Base-by-base conservation (phyloP, 2,113 vertebrate genomes). In the Cyanoramphus novaezelandiae region DNA sequence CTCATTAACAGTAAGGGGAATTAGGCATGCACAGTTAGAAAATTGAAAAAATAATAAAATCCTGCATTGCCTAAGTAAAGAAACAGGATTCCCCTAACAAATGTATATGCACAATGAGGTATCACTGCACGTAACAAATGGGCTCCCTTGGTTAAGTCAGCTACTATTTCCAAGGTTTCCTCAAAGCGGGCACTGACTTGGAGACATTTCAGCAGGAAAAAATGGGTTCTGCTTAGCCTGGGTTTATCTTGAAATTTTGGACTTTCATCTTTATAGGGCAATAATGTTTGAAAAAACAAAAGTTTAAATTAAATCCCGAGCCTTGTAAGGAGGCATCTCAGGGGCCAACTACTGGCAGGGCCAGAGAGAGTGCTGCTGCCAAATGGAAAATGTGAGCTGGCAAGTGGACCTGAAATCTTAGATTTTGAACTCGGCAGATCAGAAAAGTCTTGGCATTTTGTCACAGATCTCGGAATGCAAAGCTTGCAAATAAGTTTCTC, bases 1-100 rank as follows among this genome's bases (percentile, higher is more conserved):
- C 94, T 93, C 93, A 94, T 98, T 97, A 98, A 95, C 86, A 35
- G 92, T 96, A 95, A 95, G 72, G 85, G 62, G 80, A 97, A 96
- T 92, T 94, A 96, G 82, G 63, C 64, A 93, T 94, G 74, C 86
- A 95, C 88, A 93, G 94, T 64, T 95, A 96, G 87, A 75, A 90
- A 78, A 70, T 0, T n/a, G 33, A 12, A 12, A 90, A 88, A 92
- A 76, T 43, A 82, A 74, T 57, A 69, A 75, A 86, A 62, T 57
- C 64, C 47, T 43, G 5, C 39, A 44, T 72, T 88, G 63, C 85
- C 87, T 81, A 95, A 96, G 87, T 82, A 92, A 95, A 96, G 95
- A 96, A 97, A 95, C 77, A 88, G 90, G 72, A 92, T 95, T 90
- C 85, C 78, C 88, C 63, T 96, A 90, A 87, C 86, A 98, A 97